These are phyloP conservation scores for Arctopsyche grandis DNA, from an alignment of 1,140 invertebrate species.

Conservation along the genomic window DNA sequence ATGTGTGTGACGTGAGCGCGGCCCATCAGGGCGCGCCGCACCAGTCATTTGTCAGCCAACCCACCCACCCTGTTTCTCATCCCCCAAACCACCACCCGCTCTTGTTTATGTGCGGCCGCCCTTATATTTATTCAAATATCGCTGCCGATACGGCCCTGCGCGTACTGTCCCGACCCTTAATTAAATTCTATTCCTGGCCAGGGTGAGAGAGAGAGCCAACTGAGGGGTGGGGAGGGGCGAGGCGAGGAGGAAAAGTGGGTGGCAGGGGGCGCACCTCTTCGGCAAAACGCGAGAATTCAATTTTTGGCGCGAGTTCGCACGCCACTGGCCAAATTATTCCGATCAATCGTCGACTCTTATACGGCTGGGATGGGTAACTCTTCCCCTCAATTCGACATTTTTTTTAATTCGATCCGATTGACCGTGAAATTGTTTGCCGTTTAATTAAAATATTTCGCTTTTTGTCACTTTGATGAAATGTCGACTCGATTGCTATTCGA, in stretches of 20 bases:
- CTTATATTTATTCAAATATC: conserved; percentile 41
- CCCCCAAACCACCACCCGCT: too few relatives aligned
- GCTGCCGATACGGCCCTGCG: conserved; percentile 25
- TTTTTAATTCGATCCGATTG: too few relatives aligned
- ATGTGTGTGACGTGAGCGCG: conserved; percentile 4
- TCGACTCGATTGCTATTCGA: too few relatives aligned
- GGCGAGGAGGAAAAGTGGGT: not conserved
- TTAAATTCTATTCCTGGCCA: conserved; percentile 32
- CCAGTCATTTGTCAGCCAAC: conserved; percentile 6
- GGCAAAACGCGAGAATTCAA: not conserved
- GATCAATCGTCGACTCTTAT: not conserved
- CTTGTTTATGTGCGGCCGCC: conserved; percentile 32
- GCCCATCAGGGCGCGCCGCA: conserved; percentile 22
- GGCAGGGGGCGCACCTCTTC: too few relatives aligned
- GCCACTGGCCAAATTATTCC: not conserved
- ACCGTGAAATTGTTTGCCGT: too few relatives aligned
- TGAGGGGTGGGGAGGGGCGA: not conserved
- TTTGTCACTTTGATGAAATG: too few relatives aligned
- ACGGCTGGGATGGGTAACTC: too few relatives aligned
- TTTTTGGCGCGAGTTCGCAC: not conserved
- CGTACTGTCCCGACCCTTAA: conserved; percentile 7
- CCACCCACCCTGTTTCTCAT: not conserved
- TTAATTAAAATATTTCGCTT: too few relatives aligned
- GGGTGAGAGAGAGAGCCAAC: not conserved
- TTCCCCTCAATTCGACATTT: too few relatives aligned